phyloP scores from a whole-genome alignment of 2,113 vertebrate species.

The Albula goreensis region DNA sequence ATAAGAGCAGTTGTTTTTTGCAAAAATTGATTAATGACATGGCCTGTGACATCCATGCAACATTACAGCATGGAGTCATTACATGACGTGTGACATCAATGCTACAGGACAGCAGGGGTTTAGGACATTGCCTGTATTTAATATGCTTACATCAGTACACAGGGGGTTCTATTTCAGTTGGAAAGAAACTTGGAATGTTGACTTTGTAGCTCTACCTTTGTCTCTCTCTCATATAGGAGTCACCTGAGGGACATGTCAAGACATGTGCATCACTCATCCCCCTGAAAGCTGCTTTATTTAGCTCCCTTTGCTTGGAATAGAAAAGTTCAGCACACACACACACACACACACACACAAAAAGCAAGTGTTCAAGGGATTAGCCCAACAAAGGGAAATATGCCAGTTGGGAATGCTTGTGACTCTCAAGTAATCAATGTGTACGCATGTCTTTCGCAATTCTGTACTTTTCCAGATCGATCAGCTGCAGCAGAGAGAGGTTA shows the following conservation, averaged over 20 bases:
- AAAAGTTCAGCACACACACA: constrained; percentile 42
- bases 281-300: constrained; percentile 39
- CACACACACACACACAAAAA: constrained; percentile 24
- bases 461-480: neutral
- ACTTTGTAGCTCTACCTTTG: constrained; percentile 35
- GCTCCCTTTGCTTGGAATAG: constrained; percentile 35
- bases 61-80: no score
- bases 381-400: constrained; percentile 51
- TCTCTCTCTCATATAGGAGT: constrained; percentile 35
- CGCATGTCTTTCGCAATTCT: neutral
- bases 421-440: constrained; percentile 11
- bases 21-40: no score
- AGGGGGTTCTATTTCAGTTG: neutral
- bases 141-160: neutral
- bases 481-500: no score
- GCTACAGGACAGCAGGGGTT: neutral
- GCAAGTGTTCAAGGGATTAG: constrained; percentile 49
- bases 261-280: constrained; percentile 38
- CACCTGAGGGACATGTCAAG: constrained; percentile 48
- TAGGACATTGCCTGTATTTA: neutral
- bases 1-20: no score
- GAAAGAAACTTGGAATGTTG: constrained; percentile 30
- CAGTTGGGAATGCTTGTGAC: constrained; percentile 46
- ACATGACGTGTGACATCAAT: no score
- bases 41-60: no score